Percentiles rank a stretch among this genome's conserved stretches.
Evolutionary conservation across 2,797 vertebrate species (phyloP).

Genomic region (Uromys caudimaculatus): DNA sequence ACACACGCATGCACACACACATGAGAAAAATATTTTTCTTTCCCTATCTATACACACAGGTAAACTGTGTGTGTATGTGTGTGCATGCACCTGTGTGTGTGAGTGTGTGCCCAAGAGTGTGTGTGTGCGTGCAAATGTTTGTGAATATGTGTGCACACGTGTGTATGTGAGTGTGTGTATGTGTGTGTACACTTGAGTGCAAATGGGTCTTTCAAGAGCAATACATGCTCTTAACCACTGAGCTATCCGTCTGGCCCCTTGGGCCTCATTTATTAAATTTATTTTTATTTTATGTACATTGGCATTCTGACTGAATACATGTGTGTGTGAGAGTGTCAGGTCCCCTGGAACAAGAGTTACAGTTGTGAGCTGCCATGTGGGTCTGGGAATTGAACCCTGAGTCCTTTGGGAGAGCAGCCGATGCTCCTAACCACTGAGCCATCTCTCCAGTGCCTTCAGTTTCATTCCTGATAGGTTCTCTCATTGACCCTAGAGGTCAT

Average conservation of each 20-base stretch:
- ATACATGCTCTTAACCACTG: neutral
- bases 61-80: neutral
- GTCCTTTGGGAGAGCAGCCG: no score
- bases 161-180: neutral
- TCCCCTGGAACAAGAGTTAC: no score
- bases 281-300: no score
- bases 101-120: neutral
- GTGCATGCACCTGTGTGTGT: no score
- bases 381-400: no score
- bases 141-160: neutral
- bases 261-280: no score
- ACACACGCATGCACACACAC: neutral
- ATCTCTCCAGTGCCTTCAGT: neutral
- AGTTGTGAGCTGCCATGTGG: no score
- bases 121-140: no score
- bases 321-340: no score
- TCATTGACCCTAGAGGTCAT: neutral
- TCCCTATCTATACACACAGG: neutral
- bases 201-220: neutral
- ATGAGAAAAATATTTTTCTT: neutral
- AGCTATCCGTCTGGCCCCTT: neutral
- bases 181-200: neutral
- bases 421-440: no score
- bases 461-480: neutral
- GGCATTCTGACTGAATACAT: no score